Conservation (phyloP, 2,888 invertebrate genomes). For the Opisthograptis luteolata region DNA sequence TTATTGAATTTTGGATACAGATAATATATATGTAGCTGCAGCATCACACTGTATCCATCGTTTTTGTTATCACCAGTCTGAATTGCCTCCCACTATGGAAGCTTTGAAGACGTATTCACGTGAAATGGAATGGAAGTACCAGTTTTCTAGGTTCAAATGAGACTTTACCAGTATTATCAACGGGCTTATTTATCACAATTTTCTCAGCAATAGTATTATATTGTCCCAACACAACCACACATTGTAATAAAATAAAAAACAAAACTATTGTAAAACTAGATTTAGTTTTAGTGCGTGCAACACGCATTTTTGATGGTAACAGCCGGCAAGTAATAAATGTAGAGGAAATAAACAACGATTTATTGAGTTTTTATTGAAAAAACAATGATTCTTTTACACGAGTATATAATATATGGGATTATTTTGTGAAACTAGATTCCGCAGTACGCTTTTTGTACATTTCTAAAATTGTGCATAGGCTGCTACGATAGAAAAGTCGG, state of each 20-base stretch:
- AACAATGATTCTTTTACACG: constrained; percentile 33
- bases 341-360: constrained; percentile 41
- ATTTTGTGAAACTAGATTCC: constrained; percentile 7
- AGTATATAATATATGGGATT: constrained; percentile 20
- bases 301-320: constrained; percentile 34
- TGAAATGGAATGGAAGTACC: too few species aligned
- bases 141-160: neutral
- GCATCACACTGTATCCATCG: too few species aligned
- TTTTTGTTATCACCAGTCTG: too few species aligned
- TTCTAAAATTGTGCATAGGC: neutral
- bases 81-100: too few species aligned
- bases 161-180: neutral
- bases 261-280: constrained; percentile 24
- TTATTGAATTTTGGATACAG: too few species aligned
- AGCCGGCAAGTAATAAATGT: constrained; percentile 43
- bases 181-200: neutral
- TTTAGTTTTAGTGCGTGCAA: constrained; percentile 35
- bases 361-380: constrained; percentile 46
- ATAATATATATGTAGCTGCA: too few species aligned
- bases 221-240: constrained; percentile 12
- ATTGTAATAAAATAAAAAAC: constrained; percentile 28
- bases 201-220: constrained; percentile 21
- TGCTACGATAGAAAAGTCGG: too few species aligned
- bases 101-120: too few species aligned
- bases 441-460: constrained; percentile 9